Conservation (phyloP, 1,140 invertebrate genomes). For the Chymomyza costata region DNA sequence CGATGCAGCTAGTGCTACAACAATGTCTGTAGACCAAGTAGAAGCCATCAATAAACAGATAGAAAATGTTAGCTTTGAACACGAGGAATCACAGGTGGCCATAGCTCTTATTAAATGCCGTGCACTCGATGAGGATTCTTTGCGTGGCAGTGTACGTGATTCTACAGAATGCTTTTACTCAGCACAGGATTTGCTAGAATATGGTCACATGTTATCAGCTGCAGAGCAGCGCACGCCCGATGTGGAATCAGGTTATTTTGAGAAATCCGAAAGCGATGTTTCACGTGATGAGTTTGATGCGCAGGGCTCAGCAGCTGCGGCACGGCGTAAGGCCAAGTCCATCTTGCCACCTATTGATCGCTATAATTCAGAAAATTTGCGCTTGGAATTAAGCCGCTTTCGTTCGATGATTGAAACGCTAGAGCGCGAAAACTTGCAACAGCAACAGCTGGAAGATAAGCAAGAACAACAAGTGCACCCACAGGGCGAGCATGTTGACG, state of each 20-base stretch:
- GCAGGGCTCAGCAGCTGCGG: slow-evolving; percentile 17
- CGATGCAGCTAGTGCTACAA: slow-evolving; percentile 26
- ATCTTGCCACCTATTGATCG: slow-evolving; percentile 19
- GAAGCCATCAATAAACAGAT: neutral
- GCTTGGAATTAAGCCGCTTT: slow-evolving; percentile 56
- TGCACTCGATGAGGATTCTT: slow-evolving; percentile 4
- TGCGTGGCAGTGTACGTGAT: slow-evolving; percentile 58
- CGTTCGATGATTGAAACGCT: slow-evolving; percentile 58
- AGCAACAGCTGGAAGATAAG: slow-evolving; percentile 16
- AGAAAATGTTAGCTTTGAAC: neutral
- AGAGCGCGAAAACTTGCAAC: slow-evolving; percentile 33
- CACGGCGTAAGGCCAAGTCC: neutral
- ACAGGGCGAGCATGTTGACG: neutral
- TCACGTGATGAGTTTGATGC: slow-evolving; percentile 53
- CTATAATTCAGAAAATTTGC: slow-evolving; percentile 52
- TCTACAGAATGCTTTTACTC: slow-evolving; percentile 67
- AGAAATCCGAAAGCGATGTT: slow-evolving; percentile 55
- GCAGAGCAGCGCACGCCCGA: slow-evolving; percentile 59
- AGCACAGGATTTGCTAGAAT: slow-evolving; percentile 65
- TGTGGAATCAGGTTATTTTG: slow-evolving; percentile 65
- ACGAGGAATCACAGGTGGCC: neutral
- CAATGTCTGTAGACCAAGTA: slow-evolving; percentile 11
- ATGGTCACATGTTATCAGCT: slow-evolving; percentile 51
- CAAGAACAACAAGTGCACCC: slow-evolving; percentile 19
- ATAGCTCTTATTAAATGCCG: neutral